These are phyloP conservation scores for Spodoptera picta DNA, from an alignment of 2,888 invertebrate species.

Conservation along the genomic window DNA sequence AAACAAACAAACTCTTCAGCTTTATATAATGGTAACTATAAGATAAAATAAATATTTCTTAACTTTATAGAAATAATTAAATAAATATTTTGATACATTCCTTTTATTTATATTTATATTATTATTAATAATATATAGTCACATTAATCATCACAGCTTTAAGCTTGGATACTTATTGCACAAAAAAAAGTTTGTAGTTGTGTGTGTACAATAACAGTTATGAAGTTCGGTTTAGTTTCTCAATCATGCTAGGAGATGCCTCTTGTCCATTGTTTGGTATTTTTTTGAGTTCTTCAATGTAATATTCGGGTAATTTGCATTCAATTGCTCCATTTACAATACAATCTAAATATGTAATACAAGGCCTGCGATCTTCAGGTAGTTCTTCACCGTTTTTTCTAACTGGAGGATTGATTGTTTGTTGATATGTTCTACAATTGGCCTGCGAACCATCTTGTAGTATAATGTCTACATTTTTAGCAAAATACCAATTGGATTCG, in stretches of 20 bases:
- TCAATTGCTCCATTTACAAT: conserved; percentile 93
- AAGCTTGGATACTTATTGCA: no score
- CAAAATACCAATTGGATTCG: conserved; percentile 91
- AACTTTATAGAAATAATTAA: no score
- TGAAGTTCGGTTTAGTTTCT: conserved; percentile 66
- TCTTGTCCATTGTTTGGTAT: conserved; percentile 93
- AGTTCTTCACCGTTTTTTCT: conserved; percentile 79
- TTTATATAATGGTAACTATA: no score
- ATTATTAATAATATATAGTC: no score
- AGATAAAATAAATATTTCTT: no score
- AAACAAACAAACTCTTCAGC: no score
- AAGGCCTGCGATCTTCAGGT: conserved; percentile 92
- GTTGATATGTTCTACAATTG: conserved; percentile 91
- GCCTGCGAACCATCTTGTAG: conserved; percentile 84
- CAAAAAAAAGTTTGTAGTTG: neutral
- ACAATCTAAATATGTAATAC: conserved; percentile 91
- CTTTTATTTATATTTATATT: no score
- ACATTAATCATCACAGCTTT: conserved; percentile 8
- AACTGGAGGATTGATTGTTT: conserved; percentile 88
- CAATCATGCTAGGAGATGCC: conserved; percentile 77
- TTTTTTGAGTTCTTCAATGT: conserved; percentile 90
- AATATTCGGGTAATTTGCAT: conserved; percentile 92
- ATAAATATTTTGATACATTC: no score
- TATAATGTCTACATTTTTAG: conserved; percentile 89
- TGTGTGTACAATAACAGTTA: conserved; percentile 13